Conservation (phyloP, 2,113 vertebrate species). For the Furnarius figulus region DNA sequence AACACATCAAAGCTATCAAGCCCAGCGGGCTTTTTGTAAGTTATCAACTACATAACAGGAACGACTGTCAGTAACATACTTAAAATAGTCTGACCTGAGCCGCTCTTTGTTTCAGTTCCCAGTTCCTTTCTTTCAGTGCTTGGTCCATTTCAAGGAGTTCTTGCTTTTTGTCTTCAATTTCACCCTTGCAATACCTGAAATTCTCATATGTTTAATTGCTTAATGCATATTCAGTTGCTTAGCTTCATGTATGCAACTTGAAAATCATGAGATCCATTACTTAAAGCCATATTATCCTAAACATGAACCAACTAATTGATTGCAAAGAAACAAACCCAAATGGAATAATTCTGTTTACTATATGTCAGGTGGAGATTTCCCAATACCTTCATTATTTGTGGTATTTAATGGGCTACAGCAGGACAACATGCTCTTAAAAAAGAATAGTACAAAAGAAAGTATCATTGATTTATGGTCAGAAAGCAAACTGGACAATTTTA, state of each 20-base stretch:
- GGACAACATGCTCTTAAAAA: neutral
- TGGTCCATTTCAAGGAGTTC: slow-evolving; percentile 89
- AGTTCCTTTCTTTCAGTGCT: slow-evolving; percentile 89
- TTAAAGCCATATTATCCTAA: neutral
- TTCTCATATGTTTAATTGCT: neutral
- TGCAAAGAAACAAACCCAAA: neutral
- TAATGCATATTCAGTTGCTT: neutral
- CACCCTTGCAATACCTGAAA: slow-evolving; percentile 85
- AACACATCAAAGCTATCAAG: neutral
- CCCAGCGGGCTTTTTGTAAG: neutral
- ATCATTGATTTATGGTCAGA: neutral
- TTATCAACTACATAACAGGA: neutral
- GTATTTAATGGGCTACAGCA: neutral
- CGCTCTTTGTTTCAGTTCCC: slow-evolving; percentile 92
- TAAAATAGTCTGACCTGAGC: slow-evolving; percentile 80
- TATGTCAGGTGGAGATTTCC: neutral
- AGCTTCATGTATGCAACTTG: neutral
- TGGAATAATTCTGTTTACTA: neutral
- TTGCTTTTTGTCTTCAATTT: slow-evolving; percentile 88
- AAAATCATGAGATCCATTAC: neutral
- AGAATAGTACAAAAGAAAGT: neutral
- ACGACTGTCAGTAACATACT: neutral
- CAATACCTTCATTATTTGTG: neutral
- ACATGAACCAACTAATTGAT: neutral
- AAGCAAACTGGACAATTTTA: neutral